These are phyloP conservation scores for Agapetus fuscipes DNA, from an alignment of 2,888 invertebrate species.

Conservation along the genomic window DNA sequence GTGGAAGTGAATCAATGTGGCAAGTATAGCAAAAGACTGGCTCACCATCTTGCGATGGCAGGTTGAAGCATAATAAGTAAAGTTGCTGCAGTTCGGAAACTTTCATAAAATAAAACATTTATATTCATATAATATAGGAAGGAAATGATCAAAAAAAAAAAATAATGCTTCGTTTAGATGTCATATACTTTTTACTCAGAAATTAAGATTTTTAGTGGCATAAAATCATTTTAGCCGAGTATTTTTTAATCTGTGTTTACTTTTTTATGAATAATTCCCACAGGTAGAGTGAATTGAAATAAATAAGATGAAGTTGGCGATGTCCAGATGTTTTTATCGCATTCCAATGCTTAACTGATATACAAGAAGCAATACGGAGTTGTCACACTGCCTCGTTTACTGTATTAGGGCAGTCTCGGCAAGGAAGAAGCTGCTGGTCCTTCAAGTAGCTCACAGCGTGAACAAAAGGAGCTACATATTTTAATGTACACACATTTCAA, in stretches of 20 bases:
- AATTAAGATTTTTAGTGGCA: constrained; percentile 18
- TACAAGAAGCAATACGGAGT: background rate
- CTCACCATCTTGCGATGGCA: constrained; percentile 21
- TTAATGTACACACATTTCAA: too few relatives aligned
- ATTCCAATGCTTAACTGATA: constrained; percentile 13
- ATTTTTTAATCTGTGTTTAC: constrained; percentile 15
- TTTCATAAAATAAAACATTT: constrained; percentile 13
- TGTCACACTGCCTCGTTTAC: too few relatives aligned
- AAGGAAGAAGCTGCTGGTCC: too few relatives aligned
- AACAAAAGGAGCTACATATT: too few relatives aligned
- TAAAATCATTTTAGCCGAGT: constrained; percentile 10
- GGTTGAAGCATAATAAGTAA: constrained; percentile 18
- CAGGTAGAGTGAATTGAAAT: constrained; percentile 12
- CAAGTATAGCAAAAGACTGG: constrained; percentile 22
- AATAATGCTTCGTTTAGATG: constrained; percentile 20
- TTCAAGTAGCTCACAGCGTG: too few relatives aligned
- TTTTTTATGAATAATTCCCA: constrained; percentile 22
- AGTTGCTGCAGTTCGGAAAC: constrained; percentile 18
- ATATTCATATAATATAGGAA: constrained; percentile 15
- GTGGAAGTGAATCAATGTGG: constrained; percentile 16
- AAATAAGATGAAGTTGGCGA: constrained; percentile 8
- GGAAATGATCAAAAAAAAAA: constrained; percentile 20
- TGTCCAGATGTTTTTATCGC: constrained; percentile 14
- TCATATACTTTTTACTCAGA: constrained; percentile 18
- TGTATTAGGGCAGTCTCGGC: too few relatives aligned